Base-by-base conservation (phyloP, 2,888 invertebrate genomes). In the Sesamia inferens region DNA sequence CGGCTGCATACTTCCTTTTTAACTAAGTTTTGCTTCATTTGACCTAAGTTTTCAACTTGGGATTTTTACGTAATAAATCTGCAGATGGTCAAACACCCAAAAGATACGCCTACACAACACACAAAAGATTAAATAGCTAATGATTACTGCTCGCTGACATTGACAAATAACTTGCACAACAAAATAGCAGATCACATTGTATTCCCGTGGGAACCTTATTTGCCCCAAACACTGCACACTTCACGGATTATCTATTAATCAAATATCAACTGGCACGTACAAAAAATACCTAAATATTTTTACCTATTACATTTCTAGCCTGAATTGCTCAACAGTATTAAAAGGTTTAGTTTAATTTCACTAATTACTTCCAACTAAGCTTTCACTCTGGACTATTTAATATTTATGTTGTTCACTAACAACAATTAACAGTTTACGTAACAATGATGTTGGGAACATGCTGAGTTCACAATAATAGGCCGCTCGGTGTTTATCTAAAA, bases 401-500 rank as follows among this genome's bases (percentile, higher is more conserved):
- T 79, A 75, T 81, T 64, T 73, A 72, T 67, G 65, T 78, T 75
- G 69, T 76, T 73, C 51, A 71, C 48, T 22, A 69, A 69, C 73
- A 82, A 75, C 72, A 78, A 78, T 76, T 70, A 79, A 74, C 82
- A 71, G 78, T 78, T 79, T 68, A 74, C 59, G 22, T 42, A 61
- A 68, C 78, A 75, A 79, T 78, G 65, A 74, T 71, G 68, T 76
- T 71, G 68, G 55, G 8, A 77, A 73, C 67, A 81, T 68, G 68
- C 62, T 61, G 61, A 68, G 66, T 74, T 71, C 55, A 78, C 66
- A 85, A 84, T 84, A 80, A 75, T 73, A 77, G 65, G 68, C 71
- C 74, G 65, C 24, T 74, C 69, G 11, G 44, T 85, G 75, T 85
- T 79, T 79, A 81, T 77, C 67, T 76, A 63, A 78, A 79, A 80